Evolutionary conservation across 1,140 invertebrate species (phyloP), one percentile per base, ranked within the genome.

Genomic region (Elysia chlorotica): DNA sequence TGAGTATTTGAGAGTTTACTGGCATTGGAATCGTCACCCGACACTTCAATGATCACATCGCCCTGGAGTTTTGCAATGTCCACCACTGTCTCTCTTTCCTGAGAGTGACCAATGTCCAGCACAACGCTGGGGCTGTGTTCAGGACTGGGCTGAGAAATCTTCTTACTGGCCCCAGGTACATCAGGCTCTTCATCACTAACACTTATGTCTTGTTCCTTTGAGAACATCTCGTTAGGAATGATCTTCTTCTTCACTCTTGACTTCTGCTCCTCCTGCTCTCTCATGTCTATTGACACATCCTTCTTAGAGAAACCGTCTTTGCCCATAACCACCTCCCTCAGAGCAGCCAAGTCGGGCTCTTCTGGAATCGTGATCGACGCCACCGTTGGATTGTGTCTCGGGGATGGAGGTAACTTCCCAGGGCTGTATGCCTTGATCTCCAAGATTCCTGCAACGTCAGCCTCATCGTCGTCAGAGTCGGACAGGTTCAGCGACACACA

Each of bases 201-300:
- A 2, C 14, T 31, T 59, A 30, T 59, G 56, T 59, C 21, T 59
- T 59, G 28, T 5, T 62, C 59, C 10, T 33, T 33, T 10, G 31
- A 1, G 23, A 70, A 65, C 4, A 72, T 21, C 71, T 76, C 74
- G 56, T 65, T 76, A 5, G 74, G 74, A 56, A 76, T 76, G 37
- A 76, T 76, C 59, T 70, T 73, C 37, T 73, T 76, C 53, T 73
- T 76, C n/a, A n/a, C 33, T 14, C 6, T 33, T 57, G 59, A 21
- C 23, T 62, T 33, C 2, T 31, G 59, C 2, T 33, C n/a, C 23
- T 62, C 59, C 37, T 62, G 1, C 33, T 5, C 23, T 10, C 17
- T 23, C 3, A 62, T 35, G 37, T 35, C 30, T 33, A n/a, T 4
- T 35, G 31, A 17, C 21, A 14, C 30, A 35, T 23, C 19, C 21